These are phyloP conservation scores for Prionailurus viverrinus DNA, from an alignment of 2,113 vertebrate species.

Conservation along the genomic window DNA sequence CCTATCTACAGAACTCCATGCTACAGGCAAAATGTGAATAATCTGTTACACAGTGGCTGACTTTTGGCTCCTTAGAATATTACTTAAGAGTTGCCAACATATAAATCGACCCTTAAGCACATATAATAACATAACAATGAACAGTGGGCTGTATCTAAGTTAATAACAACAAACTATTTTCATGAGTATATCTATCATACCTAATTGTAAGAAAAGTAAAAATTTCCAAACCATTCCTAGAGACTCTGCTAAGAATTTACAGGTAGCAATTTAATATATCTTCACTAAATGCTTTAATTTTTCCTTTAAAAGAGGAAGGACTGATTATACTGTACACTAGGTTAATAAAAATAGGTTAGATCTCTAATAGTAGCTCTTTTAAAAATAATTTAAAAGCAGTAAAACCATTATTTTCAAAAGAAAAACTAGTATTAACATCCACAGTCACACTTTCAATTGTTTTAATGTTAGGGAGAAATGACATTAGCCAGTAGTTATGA, in stretches of 20 bases:
- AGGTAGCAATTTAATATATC: not conserved
- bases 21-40: not conserved
- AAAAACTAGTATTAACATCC: not conserved
- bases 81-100: not conserved
- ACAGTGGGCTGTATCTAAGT: not conserved
- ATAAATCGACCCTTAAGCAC: not conserved
- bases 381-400: not conserved
- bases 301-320: not conserved
- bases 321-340: not conserved
- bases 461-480: not conserved
- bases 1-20: not conserved
- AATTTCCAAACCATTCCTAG: not conserved
- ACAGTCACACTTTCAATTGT: not conserved
- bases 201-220: not conserved
- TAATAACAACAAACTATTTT: not conserved
- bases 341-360: not conserved
- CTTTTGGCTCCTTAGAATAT: not conserved
- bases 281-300: not conserved
- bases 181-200: not conserved
- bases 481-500: not conserved
- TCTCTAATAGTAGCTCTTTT: not conserved
- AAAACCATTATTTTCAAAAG: slow-evolving; percentile 11
- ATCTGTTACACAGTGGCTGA: not conserved
- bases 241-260: not conserved
- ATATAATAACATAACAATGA: not conserved